Evolutionary conservation across 1,140 invertebrate genomes (phyloP).

Genomic region (Phortica variegata): DNA sequence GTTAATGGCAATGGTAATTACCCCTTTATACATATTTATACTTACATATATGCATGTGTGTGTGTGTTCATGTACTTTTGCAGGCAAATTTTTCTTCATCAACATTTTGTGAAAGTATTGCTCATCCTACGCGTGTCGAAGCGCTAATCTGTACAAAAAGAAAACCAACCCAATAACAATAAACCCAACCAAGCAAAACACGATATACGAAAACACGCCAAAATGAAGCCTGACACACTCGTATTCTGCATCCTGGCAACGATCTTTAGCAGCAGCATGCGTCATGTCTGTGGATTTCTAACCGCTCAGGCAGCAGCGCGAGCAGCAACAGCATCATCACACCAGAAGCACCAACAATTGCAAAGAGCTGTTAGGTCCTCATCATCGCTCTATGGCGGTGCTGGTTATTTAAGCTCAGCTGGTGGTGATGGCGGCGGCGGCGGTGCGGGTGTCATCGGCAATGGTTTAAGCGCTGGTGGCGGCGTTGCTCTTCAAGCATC

Average conservation of each 20-base stretch:
- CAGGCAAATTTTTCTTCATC: constrained; percentile 5
- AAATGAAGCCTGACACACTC: constrained; percentile 34
- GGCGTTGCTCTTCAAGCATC: too few relatives aligned
- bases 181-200: constrained; percentile 5
- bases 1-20: constrained; percentile 44
- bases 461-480: too few relatives aligned
- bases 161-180: constrained; percentile 34
- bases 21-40: constrained; percentile 4
- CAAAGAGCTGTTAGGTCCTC: neutral
- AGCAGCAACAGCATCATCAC: neutral
- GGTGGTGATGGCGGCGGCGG: constrained; percentile 6
- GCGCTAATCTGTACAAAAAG: constrained; percentile 10
- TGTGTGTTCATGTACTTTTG: too few relatives aligned
- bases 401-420: constrained; percentile 9
- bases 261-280: constrained; percentile 34
- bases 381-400: neutral
- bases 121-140: too few relatives aligned
- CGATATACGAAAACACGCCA: neutral
- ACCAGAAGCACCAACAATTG: neutral
- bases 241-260: constrained; percentile 38
- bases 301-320: constrained; percentile 16
- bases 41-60: neutral
- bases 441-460: constrained; percentile 4
- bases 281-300: constrained; percentile 36
- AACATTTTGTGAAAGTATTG: too few relatives aligned